A percentile compares a stretch with the other conserved stretches of the same genome.
These are phyloP conservation scores for Streblospio benedicti DNA, from an alignment of 1,140 invertebrate species.

Conservation along the genomic window DNA sequence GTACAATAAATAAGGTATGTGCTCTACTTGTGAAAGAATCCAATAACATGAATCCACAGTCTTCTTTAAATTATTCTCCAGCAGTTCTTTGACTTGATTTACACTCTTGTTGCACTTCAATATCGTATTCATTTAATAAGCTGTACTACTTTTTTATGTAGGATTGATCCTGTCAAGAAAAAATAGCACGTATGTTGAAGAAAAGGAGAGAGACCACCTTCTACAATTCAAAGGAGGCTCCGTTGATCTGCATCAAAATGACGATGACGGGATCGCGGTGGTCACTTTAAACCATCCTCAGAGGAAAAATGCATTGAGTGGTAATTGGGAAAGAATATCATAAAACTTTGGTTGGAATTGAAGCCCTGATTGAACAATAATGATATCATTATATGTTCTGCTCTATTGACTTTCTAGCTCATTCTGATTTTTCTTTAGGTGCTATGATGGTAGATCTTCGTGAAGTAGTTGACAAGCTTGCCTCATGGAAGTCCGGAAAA, in stretches of 20 bases:
- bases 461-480: constrained; percentile 46
- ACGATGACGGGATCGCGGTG: constrained; percentile 47
- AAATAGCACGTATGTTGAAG: background rate
- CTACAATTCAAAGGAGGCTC: constrained; percentile 37
- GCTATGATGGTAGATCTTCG: constrained; percentile 56
- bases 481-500: constrained; percentile 50
- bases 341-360: background rate
- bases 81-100: too few species aligned
- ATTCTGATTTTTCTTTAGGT: too few species aligned
- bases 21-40: too few species aligned
- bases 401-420: constrained; percentile 33
- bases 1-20: too few species aligned
- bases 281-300: constrained; percentile 47
- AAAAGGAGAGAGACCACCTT: constrained; percentile 10
- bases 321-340: constrained; percentile 10
- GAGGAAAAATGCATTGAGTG: constrained; percentile 49
- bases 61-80: too few species aligned
- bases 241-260: constrained; percentile 46
- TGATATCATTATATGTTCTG: background rate
- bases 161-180: background rate
- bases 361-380: background rate
- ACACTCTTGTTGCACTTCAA: too few species aligned
- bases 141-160: too few species aligned
- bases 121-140: too few species aligned
- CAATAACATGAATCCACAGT: too few species aligned